Evolutionary conservation across 2,797 vertebrate species (phyloP).

Genomic region (Adelosebastes latens): DNA sequence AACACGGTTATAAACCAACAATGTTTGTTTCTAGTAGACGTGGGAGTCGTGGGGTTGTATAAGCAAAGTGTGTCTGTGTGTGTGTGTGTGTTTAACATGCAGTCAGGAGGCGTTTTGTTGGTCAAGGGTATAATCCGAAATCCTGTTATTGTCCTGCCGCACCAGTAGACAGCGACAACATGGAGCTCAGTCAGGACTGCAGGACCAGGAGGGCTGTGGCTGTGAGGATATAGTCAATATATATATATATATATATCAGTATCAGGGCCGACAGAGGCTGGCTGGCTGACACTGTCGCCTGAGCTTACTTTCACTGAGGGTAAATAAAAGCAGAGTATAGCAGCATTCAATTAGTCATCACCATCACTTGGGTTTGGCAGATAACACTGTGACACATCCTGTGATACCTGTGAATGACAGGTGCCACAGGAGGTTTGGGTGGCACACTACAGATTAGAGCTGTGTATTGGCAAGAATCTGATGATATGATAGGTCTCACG

Average conservation of each 20-base stretch:
- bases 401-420: constrained; percentile 36
- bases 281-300: constrained; percentile 56
- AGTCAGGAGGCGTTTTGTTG: constrained; percentile 71
- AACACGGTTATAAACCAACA: constrained; percentile 26
- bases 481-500: too few species aligned
- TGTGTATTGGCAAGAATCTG: too few species aligned
- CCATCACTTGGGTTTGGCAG: not conserved
- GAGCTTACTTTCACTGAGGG: constrained; percentile 49
- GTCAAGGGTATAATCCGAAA: constrained; percentile 80
- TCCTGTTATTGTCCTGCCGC: constrained; percentile 76
- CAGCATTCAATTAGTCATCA: constrained; percentile 31
- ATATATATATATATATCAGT: constrained; percentile 17
- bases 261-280: constrained; percentile 30
- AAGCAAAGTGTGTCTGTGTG: constrained; percentile 47
- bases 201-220: constrained; percentile 78
- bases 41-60: constrained; percentile 65
- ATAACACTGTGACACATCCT: constrained; percentile 7
- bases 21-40: constrained; percentile 56
- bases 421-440: constrained; percentile 5
- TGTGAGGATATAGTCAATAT: constrained; percentile 41
- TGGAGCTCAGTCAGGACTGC: constrained; percentile 66
- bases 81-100: constrained; percentile 61
- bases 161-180: constrained; percentile 76
- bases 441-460: not conserved
- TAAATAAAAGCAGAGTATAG: constrained; percentile 18